Conservation (phyloP, 2,888 invertebrate genomes). For the Syrphus vitripennis region DNA sequence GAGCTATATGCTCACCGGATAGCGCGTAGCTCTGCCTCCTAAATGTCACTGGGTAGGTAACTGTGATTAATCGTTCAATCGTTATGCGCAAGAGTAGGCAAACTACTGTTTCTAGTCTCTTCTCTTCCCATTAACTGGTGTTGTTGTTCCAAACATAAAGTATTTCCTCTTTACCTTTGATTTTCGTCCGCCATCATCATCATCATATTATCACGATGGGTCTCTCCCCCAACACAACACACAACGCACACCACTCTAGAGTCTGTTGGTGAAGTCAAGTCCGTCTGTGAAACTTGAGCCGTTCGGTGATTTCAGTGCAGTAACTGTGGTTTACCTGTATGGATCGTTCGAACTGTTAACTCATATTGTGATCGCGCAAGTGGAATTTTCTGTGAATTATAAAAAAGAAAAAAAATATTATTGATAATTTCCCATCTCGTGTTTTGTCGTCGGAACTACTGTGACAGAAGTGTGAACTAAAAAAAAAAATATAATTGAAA, state of each 20-base stretch:
- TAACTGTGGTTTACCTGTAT: conserved; percentile 80
- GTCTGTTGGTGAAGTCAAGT: conserved; percentile 32
- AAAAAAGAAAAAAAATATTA: conserved; percentile 35
- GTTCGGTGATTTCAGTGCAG: conserved; percentile 78
- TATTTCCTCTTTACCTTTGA: conserved; percentile 70
- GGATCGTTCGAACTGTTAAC: conserved; percentile 75
- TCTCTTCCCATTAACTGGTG: conserved; percentile 40
- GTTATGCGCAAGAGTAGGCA: conserved; percentile 73
- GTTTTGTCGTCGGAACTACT: conserved; percentile 58
- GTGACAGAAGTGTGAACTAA: conserved; percentile 37
- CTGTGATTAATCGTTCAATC: conserved; percentile 73
- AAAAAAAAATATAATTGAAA: background rate
- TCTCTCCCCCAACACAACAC: conserved; percentile 39
- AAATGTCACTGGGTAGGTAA: conserved; percentile 72
- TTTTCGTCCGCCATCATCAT: conserved; percentile 70
- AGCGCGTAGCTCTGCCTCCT: conserved; percentile 77
- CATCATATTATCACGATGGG: conserved; percentile 45
- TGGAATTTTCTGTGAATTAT: conserved; percentile 41
- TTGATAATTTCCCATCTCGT: conserved; percentile 22
- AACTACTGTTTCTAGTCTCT: conserved; percentile 52
- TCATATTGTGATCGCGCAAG: conserved; percentile 65
- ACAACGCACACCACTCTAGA: conserved; percentile 27
- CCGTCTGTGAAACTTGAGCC: conserved; percentile 77
- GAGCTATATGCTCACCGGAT: conserved; percentile 69
- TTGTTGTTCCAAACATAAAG: background rate